A percentile compares a stretch with the other conserved stretches of the same genome.
phyloP scores from a whole-genome alignment of 2,888 invertebrate species.

The Carcina quercana region DNA sequence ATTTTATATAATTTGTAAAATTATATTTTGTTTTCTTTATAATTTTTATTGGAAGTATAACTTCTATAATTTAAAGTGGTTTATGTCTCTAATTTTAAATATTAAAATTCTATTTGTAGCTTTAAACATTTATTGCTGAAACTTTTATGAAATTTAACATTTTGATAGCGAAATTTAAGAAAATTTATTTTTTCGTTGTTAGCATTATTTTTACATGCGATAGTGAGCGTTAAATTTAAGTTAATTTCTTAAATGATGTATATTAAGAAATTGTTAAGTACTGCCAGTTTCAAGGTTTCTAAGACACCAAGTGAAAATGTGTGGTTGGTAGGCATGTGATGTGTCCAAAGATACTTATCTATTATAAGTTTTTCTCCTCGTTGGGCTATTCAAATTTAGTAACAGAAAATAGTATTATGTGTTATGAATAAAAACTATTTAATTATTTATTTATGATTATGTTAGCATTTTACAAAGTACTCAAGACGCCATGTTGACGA shows the following conservation, averaged over 20 bases:
- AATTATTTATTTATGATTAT: no score
- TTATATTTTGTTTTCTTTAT: not conserved
- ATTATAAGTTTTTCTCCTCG: not conserved
- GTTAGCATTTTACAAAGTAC: no score
- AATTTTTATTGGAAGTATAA: not conserved
- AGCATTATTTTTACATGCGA: slow-evolving; percentile 5
- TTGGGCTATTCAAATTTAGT: not conserved
- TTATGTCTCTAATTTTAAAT: not conserved
- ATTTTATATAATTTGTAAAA: not conserved
- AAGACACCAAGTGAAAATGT: slow-evolving; percentile 53
- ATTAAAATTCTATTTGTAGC: no score
- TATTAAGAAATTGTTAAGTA: slow-evolving; percentile 48
- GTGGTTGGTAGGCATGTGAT: slow-evolving; percentile 24
- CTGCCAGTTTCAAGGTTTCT: slow-evolving; percentile 66
- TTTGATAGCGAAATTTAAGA: slow-evolving; percentile 52
- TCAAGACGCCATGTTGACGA: no score
- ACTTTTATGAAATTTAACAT: slow-evolving; percentile 41
- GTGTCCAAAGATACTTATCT: not conserved
- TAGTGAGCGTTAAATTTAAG: slow-evolving; percentile 2
- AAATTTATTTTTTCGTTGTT: slow-evolving; percentile 7
- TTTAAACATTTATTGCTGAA: no score
- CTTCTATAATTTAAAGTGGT: slow-evolving; percentile 14
- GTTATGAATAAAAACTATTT: no score
- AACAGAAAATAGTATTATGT: no score
- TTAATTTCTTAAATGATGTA: slow-evolving; percentile 24